Conservation (phyloP, 2,888 invertebrate genomes). For the Neuroscelio doddi region DNA sequence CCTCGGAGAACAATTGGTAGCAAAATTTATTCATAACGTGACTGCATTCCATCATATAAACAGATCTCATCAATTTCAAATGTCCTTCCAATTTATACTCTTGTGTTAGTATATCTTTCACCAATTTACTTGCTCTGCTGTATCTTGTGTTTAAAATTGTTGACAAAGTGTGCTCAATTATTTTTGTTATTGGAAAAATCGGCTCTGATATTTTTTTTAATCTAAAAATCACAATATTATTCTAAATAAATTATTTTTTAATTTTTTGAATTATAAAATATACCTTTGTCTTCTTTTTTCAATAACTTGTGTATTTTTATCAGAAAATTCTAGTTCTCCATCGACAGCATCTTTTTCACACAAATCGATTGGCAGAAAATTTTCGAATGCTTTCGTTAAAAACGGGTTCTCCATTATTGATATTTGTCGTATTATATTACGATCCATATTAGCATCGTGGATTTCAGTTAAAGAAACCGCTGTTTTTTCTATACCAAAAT, state of each 20-base stretch:
- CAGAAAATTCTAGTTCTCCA: slow-evolving; percentile 5
- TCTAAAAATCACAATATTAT: slow-evolving; percentile 34
- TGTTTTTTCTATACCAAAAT: slow-evolving; percentile 25
- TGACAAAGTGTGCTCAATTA: slow-evolving; percentile 69
- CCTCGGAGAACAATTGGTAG: slow-evolving; percentile 73
- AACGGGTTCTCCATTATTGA: slow-evolving; percentile 66
- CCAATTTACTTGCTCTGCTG: slow-evolving; percentile 71
- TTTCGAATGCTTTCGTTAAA: slow-evolving; percentile 72
- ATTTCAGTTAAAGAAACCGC: slow-evolving; percentile 13
- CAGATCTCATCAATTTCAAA: slow-evolving; percentile 72
- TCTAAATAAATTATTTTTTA: background rate
- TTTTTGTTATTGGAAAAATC: slow-evolving; percentile 70
- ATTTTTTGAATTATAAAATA: background rate
- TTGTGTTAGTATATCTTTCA: slow-evolving; percentile 72
- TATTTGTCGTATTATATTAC: slow-evolving; percentile 60
- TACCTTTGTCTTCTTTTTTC: slow-evolving; percentile 37
- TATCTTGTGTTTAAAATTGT: slow-evolving; percentile 71
- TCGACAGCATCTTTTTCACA: slow-evolving; percentile 51
- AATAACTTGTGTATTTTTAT: slow-evolving; percentile 49
- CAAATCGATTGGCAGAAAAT: slow-evolving; percentile 62
- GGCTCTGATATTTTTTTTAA: slow-evolving; percentile 58
- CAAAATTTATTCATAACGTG: slow-evolving; percentile 74
- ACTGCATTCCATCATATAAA: slow-evolving; percentile 74
- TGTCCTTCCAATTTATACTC: slow-evolving; percentile 73
- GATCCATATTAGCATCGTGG: slow-evolving; percentile 53